Conservation (phyloP, 2,797 vertebrate genomes). For the Prionace glauca region DNA sequence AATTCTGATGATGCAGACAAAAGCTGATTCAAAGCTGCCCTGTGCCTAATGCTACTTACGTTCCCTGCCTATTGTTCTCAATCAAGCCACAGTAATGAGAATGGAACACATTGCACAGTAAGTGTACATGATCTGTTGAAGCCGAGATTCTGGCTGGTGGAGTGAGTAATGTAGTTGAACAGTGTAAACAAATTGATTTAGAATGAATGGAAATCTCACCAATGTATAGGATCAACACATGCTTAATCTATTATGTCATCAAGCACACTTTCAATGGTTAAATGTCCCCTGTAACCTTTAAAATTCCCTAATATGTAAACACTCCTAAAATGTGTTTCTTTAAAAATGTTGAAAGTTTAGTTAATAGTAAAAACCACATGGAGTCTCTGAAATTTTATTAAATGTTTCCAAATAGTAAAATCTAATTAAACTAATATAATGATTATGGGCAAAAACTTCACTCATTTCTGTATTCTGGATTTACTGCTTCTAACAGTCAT, state of each 20-base stretch:
- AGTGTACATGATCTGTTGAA: background rate
- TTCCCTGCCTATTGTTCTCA: background rate
- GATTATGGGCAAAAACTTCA: background rate
- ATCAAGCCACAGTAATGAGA: background rate
- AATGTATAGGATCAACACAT: background rate
- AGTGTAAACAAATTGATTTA: conserved; percentile 2
- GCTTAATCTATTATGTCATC: background rate
- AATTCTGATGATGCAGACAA: background rate
- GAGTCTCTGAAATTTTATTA: background rate
- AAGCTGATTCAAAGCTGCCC: background rate
- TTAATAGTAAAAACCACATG: background rate
- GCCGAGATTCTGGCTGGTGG: too few relatives aligned
- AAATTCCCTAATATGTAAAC: background rate
- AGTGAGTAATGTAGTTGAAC: conserved; percentile 2
- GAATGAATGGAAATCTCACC: conserved; percentile 12
- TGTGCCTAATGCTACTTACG: background rate
- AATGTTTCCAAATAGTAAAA: background rate
- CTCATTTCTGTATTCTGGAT: background rate
- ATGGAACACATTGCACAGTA: background rate
- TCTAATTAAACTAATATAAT: background rate
- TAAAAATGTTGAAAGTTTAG: background rate
- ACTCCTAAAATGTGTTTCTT: background rate
- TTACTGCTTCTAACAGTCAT: background rate
- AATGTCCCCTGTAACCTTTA: background rate
- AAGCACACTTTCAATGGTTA: background rate